A percentile compares a stretch with the other conserved stretches of the same genome.
These are phyloP conservation scores for Parazoanthus swiftii DNA, from an alignment of 92 coral and sea anemone species.

Conservation along the genomic window DNA sequence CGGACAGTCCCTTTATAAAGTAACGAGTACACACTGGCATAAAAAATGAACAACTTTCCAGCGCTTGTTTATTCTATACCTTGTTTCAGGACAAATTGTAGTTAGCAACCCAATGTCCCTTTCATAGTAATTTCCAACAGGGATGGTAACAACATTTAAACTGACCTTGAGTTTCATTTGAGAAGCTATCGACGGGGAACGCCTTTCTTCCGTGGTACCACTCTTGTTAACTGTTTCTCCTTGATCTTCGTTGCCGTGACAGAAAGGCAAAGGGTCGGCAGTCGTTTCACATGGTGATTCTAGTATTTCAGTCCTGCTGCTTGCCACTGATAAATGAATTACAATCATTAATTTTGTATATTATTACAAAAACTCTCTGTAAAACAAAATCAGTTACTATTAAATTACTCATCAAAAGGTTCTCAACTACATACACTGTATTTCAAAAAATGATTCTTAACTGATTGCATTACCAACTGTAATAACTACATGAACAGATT, in stretches of 20 bases:
- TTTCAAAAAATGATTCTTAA: too few relatives aligned
- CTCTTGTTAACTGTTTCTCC: background rate
- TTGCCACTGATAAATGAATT: background rate
- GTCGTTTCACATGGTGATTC: background rate
- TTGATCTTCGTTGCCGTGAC: background rate
- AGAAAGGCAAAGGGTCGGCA: background rate
- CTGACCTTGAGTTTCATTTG: slow-evolving; percentile 33
- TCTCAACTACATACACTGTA: too few relatives aligned
- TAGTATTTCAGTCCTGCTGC: background rate
- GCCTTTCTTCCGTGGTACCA: slow-evolving; percentile 10
- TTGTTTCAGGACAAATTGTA: too few relatives aligned
- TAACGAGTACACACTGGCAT: too few relatives aligned
- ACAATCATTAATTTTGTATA: too few relatives aligned
- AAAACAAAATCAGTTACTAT: background rate
- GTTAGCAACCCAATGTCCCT: too few relatives aligned
- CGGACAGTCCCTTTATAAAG: too few relatives aligned
- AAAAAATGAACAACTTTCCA: too few relatives aligned
- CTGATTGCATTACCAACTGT: too few relatives aligned
- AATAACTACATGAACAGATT: too few relatives aligned
- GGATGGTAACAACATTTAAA: background rate
- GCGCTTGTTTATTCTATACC: too few relatives aligned
- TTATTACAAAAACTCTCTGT: background rate
- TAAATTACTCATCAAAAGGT: background rate
- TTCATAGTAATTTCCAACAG: background rate
- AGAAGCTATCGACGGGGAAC: background rate